These are phyloP conservation scores for Chondrosia reniformis DNA, from an alignment of 37 sponge, comb jelly and placozoan species.

Conservation along the genomic window DNA sequence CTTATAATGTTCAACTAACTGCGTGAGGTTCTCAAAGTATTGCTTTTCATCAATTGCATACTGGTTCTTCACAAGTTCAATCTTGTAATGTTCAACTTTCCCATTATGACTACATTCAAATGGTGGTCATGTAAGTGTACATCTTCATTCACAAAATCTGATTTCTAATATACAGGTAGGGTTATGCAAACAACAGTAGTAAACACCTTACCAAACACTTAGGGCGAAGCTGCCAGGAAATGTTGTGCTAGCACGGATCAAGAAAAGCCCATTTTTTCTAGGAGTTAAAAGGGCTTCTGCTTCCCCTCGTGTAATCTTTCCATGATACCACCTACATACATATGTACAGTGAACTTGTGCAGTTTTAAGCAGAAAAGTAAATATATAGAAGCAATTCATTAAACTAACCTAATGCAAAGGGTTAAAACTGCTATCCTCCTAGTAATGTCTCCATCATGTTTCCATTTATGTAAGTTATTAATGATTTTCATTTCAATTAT, in stretches of 20 bases:
- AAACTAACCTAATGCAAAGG: no score
- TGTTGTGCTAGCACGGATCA: slow-evolving; percentile 28
- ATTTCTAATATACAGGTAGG: no score
- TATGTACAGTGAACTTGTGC: neutral
- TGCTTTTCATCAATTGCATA: slow-evolving; percentile 94
- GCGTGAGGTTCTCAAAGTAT: slow-evolving; percentile 85
- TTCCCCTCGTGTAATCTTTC: slow-evolving; percentile 42
- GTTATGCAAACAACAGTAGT: no score
- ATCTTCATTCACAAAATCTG: no score
- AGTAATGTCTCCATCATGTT: no score
- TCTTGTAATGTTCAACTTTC: slow-evolving; percentile 46
- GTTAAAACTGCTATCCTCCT: no score
- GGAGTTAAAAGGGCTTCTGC: slow-evolving; percentile 39
- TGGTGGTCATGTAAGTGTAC: neutral
- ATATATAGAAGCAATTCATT: no score
- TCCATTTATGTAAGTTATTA: no score
- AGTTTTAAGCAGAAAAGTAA: no score
- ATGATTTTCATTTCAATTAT: no score
- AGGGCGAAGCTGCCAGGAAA: neutral
- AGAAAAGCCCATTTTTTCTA: slow-evolving; percentile 39
- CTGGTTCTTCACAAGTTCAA: slow-evolving; percentile 46
- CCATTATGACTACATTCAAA: neutral
- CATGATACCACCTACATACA: slow-evolving; percentile 47
- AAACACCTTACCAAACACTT: no score
- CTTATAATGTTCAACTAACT: slow-evolving; percentile 83